These are phyloP conservation scores for Megalops atlanticus DNA, from an alignment of 2,113 vertebrate genomes.

Conservation along the genomic window DNA sequence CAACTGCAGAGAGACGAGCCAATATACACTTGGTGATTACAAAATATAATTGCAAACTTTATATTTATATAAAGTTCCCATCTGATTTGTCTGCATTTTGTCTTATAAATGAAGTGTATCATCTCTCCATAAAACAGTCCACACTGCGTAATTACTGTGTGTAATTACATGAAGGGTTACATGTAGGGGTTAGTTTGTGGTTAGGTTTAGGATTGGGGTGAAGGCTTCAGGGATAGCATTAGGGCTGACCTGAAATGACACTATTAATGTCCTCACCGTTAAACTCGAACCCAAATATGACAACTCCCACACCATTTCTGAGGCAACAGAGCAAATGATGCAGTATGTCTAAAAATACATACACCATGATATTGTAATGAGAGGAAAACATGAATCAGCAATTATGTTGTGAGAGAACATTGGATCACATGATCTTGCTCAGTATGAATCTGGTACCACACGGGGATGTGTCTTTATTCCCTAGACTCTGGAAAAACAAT, in stretches of 20 bases:
- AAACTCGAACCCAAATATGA: neutral
- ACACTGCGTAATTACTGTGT: neutral
- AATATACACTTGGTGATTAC: too few species aligned
- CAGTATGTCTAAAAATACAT: neutral
- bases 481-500: too few species aligned
- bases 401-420: too few species aligned
- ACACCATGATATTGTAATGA: neutral
- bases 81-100: too few species aligned
- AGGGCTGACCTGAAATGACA: neutral
- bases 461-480: too few species aligned
- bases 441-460: too few species aligned
- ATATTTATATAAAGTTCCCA: too few species aligned
- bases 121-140: neutral
- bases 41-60: too few species aligned
- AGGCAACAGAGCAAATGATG: neutral
- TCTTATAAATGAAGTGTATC: neutral
- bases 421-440: too few species aligned
- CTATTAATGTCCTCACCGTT: neutral
- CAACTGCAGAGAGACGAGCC: too few species aligned
- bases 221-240: neutral
- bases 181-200: neutral
- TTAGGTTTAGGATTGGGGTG: neutral
- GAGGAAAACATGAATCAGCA: neutral
- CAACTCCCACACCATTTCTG: neutral
- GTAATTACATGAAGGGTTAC: conserved; percentile 11